Evolutionary conservation across 2,888 invertebrate species (phyloP).

Genomic region (Dugesia japonica): DNA sequence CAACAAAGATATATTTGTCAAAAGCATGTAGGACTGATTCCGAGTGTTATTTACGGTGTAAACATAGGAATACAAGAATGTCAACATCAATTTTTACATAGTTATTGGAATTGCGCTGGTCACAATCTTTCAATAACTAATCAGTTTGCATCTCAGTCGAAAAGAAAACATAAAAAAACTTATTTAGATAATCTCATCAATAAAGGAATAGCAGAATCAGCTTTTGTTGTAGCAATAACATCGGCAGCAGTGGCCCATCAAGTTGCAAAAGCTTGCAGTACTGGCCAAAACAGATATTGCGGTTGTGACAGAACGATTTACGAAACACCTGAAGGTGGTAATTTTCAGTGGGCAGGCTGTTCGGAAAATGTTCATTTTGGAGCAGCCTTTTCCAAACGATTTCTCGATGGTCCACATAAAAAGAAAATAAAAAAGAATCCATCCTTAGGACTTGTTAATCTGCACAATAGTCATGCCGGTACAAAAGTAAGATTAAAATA

Average conservation of each 20-base stretch:
- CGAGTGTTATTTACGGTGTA: slow-evolving; percentile 54
- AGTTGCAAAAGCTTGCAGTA: slow-evolving; percentile 75
- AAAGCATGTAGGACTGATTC: slow-evolving; percentile 38
- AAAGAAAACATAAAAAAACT: slow-evolving; percentile 20
- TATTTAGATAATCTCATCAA: slow-evolving; percentile 27
- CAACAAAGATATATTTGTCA: slow-evolving; percentile 22
- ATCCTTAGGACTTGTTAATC: slow-evolving; percentile 60
- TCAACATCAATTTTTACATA: slow-evolving; percentile 64
- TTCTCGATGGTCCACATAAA: slow-evolving; percentile 29
- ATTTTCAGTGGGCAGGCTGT: slow-evolving; percentile 70
- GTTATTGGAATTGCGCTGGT: slow-evolving; percentile 74
- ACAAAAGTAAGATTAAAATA: slow-evolving; percentile 56
- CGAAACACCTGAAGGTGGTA: background rate
- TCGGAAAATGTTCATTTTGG: slow-evolving; percentile 60
- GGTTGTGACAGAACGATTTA: slow-evolving; percentile 64
- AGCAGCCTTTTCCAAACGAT: slow-evolving; percentile 28
- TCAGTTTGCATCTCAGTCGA: background rate
- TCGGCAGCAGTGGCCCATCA: slow-evolving; percentile 63
- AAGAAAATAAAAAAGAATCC: slow-evolving; percentile 51
- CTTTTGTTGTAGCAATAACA: slow-evolving; percentile 53
- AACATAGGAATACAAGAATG: slow-evolving; percentile 67
- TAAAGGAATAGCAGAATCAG: slow-evolving; percentile 50
- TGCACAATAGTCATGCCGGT: slow-evolving; percentile 94
- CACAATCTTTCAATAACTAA: slow-evolving; percentile 47
- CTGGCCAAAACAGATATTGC: slow-evolving; percentile 72